These are phyloP conservation scores for Seriola rivoliana DNA, from an alignment of 2,113 vertebrate genomes.

Conservation along the genomic window DNA sequence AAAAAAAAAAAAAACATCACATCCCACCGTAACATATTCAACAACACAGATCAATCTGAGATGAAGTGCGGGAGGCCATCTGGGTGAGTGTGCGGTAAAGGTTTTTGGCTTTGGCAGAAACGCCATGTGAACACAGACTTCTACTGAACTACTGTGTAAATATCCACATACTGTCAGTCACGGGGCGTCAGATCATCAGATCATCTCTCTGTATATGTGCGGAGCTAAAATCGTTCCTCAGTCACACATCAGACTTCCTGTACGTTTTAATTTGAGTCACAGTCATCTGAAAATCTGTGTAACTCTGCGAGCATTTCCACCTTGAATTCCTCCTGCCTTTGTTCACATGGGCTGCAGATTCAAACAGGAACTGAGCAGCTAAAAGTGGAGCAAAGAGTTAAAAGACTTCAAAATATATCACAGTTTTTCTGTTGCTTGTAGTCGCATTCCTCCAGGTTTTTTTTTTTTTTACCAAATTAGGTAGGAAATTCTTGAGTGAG, in stretches of 20 bases:
- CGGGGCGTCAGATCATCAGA: neutral
- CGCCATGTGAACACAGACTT: neutral
- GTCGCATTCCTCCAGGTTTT: conserved; percentile 14
- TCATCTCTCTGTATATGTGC: neutral
- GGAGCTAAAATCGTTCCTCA: neutral
- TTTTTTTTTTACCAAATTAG: conserved; percentile 24
- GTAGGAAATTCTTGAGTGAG: neutral
- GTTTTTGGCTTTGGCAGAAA: neutral
- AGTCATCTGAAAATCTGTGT: neutral
- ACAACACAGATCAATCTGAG: conserved; percentile 3
- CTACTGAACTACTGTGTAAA: neutral
- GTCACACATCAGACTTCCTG: conserved; percentile 25
- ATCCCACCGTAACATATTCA: conserved; percentile 11
- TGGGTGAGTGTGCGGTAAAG: neutral
- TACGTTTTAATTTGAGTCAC: neutral
- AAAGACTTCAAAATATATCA: conserved; percentile 34
- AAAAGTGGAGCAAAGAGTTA: conserved; percentile 57
- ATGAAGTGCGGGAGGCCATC: neutral
- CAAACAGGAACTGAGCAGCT: conserved; percentile 50
- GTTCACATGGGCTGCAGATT: conserved; percentile 1
- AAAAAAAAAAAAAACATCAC: conserved; percentile 9
- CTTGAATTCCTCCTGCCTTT: conserved; percentile 48
- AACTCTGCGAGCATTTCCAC: conserved; percentile 52
- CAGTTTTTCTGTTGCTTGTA: neutral
- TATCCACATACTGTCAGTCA: neutral